Conservation (phyloP, 2,888 invertebrate species). For the Mechanitis mazaeus region DNA sequence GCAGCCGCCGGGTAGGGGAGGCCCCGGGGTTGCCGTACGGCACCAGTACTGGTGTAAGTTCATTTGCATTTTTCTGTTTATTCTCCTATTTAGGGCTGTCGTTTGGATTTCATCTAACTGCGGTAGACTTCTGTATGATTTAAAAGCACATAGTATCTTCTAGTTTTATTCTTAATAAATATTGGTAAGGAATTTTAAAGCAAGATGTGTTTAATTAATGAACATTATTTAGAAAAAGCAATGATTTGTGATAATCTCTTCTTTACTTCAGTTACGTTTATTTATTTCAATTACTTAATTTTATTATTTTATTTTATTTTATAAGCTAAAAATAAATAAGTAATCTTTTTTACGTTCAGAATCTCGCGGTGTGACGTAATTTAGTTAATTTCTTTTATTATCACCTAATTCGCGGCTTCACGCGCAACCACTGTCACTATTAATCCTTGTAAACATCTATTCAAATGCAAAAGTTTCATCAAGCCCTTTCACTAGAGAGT, state of each 20-base stretch:
- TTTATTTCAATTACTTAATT: no score
- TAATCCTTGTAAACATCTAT: conserved; percentile 47
- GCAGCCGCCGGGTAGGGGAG: conserved; percentile 50
- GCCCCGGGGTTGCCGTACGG: conserved; percentile 31
- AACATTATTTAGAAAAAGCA: no score
- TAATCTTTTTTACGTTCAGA: not conserved
- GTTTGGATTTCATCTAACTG: conserved; percentile 21
- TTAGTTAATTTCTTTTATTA: conserved; percentile 23
- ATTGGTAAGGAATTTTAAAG: no score
- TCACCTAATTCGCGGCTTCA: conserved; percentile 35
- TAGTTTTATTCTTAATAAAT: no score
- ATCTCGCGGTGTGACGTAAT: not conserved
- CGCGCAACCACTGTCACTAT: conserved; percentile 34
- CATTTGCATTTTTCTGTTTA: conserved; percentile 63
- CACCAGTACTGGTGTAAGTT: conserved; percentile 40
- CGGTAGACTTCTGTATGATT: conserved; percentile 2
- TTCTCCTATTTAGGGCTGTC: conserved; percentile 37
- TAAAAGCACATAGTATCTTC: no score
- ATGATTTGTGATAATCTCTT: no score
- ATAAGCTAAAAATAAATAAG: no score
- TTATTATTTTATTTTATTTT: no score
- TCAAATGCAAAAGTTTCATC: conserved; percentile 33
- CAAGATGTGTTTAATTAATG: no score
- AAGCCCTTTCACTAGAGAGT: conserved; percentile 26
- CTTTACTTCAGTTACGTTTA: no score